These are phyloP conservation scores for Agrilus biguttatus DNA, from an alignment of 2,888 invertebrate species.

Conservation along the genomic window DNA sequence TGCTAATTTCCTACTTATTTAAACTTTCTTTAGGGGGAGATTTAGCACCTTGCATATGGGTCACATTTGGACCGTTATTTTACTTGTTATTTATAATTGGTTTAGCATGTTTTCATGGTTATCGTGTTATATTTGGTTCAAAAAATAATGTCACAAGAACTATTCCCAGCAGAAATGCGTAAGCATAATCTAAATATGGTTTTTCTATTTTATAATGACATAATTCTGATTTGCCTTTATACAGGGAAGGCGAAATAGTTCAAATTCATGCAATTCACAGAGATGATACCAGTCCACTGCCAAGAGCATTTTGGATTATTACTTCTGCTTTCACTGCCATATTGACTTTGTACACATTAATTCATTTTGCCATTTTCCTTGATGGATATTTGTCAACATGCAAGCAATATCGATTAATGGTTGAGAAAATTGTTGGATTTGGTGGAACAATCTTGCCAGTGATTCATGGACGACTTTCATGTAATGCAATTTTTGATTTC, in stretches of 20 bases:
- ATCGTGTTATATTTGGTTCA: conserved; percentile 37
- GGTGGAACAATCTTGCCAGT: conserved; percentile 43
- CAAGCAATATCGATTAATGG: conserved; percentile 52
- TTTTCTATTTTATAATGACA: neutral
- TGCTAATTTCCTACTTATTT: conserved; percentile 3
- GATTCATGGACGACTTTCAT: conserved; percentile 51
- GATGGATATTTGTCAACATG: conserved; percentile 67
- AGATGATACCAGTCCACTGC: conserved; percentile 42
- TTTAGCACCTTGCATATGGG: conserved; percentile 48
- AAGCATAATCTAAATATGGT: conserved; percentile 10
- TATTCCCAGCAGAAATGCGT: conserved; percentile 26
- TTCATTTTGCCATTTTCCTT: conserved; percentile 54
- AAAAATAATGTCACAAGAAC: conserved; percentile 23
- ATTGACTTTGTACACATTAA: conserved; percentile 49
- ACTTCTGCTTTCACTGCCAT: conserved; percentile 45
- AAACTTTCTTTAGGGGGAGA: conserved; percentile 38
- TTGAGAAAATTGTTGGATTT: conserved; percentile 43
- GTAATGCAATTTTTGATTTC: conserved; percentile 64
- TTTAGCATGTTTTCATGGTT: conserved; percentile 54
- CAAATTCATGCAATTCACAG: conserved; percentile 47
- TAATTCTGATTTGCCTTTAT: conserved; percentile 16
- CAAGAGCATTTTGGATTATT: conserved; percentile 53
- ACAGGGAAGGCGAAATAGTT: conserved; percentile 52
- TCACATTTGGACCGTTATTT: conserved; percentile 50
- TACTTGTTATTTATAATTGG: conserved; percentile 46